Conservation (phyloP, 2,113 vertebrate genomes). For the pig (Sus scrofa) region T2T-Sscrofa CM000820.6:121261501-121262000, state of each 20-base stretch:
- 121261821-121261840: background rate
- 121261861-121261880: background rate
- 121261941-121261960: background rate
- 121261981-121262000: too few species aligned
- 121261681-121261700: background rate
- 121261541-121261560: background rate
- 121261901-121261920: background rate
- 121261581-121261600: background rate
- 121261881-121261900: background rate
- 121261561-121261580: background rate
- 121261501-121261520: background rate
- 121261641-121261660: background rate
- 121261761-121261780: accelerated
- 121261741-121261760: background rate
- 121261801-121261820: background rate
- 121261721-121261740: background rate
- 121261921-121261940: background rate
- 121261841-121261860: background rate
- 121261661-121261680: background rate
- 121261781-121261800: background rate
- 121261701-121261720: background rate
- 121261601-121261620: background rate
- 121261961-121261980: accelerated
- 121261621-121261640: too few species aligned
- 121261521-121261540: background rate